These are phyloP conservation scores for Achroia grisella DNA, from an alignment of 1,140 invertebrate species.

Conservation along the genomic window DNA sequence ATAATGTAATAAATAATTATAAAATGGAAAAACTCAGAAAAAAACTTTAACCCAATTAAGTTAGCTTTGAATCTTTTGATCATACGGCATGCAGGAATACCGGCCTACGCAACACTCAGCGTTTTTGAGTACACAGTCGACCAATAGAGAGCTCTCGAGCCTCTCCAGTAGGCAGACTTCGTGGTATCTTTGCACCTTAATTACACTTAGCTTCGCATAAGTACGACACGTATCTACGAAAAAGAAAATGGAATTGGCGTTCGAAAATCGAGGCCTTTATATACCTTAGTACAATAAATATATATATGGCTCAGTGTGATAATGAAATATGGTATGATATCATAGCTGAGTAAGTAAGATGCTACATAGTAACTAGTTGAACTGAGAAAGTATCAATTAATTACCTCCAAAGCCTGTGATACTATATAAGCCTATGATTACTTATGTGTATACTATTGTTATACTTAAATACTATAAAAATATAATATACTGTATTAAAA, in stretches of 20 bases:
- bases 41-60: slow-evolving; percentile 47
- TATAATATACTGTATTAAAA: too few species aligned
- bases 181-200: slow-evolving; percentile 71
- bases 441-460: too few species aligned
- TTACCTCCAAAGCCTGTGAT: too few species aligned
- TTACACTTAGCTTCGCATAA: slow-evolving; percentile 59
- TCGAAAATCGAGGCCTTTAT: slow-evolving; percentile 51
- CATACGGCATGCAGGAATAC: slow-evolving; percentile 23
- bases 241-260: slow-evolving; percentile 42
- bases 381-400: too few species aligned
- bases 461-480: too few species aligned
- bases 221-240: slow-evolving; percentile 62
- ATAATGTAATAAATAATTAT: too few species aligned
- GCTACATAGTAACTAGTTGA: too few species aligned
- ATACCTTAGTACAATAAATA: too few species aligned
- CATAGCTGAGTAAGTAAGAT: too few species aligned
- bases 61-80: slow-evolving; percentile 62
- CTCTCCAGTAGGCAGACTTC: slow-evolving; percentile 57
- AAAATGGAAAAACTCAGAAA: background rate
- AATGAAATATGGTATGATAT: too few species aligned
- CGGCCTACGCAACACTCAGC: slow-evolving; percentile 65
- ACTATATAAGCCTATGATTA: too few species aligned
- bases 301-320: too few species aligned
- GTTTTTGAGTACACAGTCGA: slow-evolving; percentile 59
- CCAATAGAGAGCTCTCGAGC: slow-evolving; percentile 52